Base-by-base conservation (phyloP, 1,140 invertebrate species). In the Drosophila takahashii region DNA sequence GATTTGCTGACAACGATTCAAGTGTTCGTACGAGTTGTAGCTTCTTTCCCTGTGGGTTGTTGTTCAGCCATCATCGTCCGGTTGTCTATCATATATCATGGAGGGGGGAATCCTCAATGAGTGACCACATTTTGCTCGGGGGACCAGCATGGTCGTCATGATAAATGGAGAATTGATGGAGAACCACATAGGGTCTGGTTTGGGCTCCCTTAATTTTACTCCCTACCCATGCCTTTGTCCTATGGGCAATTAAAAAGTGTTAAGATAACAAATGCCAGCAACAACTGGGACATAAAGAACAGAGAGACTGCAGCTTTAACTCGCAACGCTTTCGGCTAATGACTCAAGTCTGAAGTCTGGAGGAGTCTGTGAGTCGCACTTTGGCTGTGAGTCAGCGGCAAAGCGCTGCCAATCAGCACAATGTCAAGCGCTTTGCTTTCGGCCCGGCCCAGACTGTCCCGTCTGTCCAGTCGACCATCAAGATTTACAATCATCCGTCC, bases 161-260 rank as follows among this genome's bases (percentile, higher is more conserved):
- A 70, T 70, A 57, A 70, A 70, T 70, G 66, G 18, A 39, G 34
- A 56, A 56, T 57, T 70, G 48, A 70, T 69, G 66, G 50, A 48
- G 66, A 56, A 37, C 18, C 29, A n/a, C 54, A 37, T 11, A 45
- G 36, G 39, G 50, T 29, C 15, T 9, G 29, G 27, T 8, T 16
- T 58, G 1, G 22, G 29, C 42, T 73, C 22, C 36, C 70, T 65
- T 52, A 67, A 77, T 34, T 58, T 47, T 34, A 18, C 42, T 39
- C 27, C 27, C 27, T 4, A 42, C 22, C 16, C 34, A 27, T 27
- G 39, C 52, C 50, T 62, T 18, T 57, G 58, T 54, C 48, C 54
- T 51, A 65, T 15, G 27, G 45, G 73, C 81, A 86, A 85, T 86
- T 87, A 86, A 86, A 79, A 83, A 69, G 79, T 75, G 81, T 81